Base-by-base conservation (phyloP, 2,888 invertebrate species). In the Horisme vitalbata region DNA sequence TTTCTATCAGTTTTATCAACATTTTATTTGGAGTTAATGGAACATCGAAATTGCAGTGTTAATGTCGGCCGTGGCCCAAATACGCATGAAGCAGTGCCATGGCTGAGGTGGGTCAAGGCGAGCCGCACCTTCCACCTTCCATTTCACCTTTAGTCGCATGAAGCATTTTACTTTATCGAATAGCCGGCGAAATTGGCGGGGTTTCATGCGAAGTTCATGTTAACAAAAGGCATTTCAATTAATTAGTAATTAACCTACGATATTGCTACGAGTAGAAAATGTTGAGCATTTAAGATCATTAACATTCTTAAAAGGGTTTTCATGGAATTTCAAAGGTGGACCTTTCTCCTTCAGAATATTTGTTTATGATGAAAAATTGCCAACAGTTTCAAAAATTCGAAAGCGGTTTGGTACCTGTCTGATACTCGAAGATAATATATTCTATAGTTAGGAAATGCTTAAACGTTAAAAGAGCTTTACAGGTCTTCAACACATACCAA, bases 41-140 rank as follows among this genome's bases (percentile, higher is more conserved):
- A 14, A 12, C 6, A 46, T 36, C 32, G 32, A 37, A 33, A 32
- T 13, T 47, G 41, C 47, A 36, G 41, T 28, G 37, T 37, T 33
- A 20, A 41, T 24, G 24, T 4, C 33, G 36, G 18, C 47, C 47
- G 28, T 47, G 47, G 41, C 41, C 47, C 47, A 32, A 37, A 47
- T 46, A 9, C 32, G 41, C 36, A 24, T 36, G 9, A 10, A 41
- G 36, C 41, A 32, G 41, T 26, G 37, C 38, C 45, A 21, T 15
- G 41, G 23, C 26, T 8, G 24, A 30, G 45, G 24, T 30, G 39
- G 39, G 45, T 39, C 39, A 39, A 39, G 45, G 39, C 39, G n/a
- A 35, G 39, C 36, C 36, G 18, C 32, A 1, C 38, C 39, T 30
- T 10, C 15, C 32, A 34, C 45, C 41, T 31, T 26, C 35, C 11